Evolutionary conservation across 2,113 vertebrate species (phyloP).

Genomic region (Suricata suricatta): DNA sequence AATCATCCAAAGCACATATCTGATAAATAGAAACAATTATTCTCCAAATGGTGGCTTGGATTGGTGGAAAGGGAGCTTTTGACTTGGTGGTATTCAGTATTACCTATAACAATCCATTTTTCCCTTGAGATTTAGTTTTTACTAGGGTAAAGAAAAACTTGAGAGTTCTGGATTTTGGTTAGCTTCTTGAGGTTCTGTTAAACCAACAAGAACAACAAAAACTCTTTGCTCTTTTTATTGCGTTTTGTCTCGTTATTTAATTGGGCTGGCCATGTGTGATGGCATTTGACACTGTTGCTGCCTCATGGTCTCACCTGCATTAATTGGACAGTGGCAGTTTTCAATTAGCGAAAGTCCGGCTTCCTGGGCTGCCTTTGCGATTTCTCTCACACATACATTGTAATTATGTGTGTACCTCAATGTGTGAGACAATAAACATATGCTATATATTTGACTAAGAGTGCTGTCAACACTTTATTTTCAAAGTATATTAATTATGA

Average conservation of each 20-base stretch:
- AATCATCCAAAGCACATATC: conserved; percentile 50
- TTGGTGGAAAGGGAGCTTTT: neutral
- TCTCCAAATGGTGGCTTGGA: neutral
- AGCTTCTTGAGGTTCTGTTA: neutral
- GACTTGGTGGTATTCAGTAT: neutral
- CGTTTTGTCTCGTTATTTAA: conserved; percentile 10
- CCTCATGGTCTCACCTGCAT: conserved; percentile 1
- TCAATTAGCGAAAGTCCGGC: conserved; percentile 9
- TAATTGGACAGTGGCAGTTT: conserved; percentile 64
- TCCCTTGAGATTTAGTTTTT: neutral
- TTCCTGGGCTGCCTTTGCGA: conserved; percentile 42
- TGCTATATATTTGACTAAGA: conserved; percentile 69
- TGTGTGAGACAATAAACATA: conserved; percentile 78
- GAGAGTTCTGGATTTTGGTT: neutral
- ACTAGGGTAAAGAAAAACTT: neutral
- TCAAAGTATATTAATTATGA: conserved; percentile 69
- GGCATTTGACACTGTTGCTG: conserved; percentile 3
- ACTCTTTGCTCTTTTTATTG: neutral
- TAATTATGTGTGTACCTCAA: conserved; percentile 76
- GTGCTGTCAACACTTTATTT: conserved; percentile 78
- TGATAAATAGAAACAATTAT: neutral
- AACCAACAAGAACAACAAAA: neutral
- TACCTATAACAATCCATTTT: neutral
- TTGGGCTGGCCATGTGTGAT: neutral
- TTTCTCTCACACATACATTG: conserved; percentile 67